Percentiles rank a stretch among this genome's conserved stretches.
Evolutionary conservation across 1,140 invertebrate species (phyloP).

Genomic region (Heliconius hewitsoni): DNA sequence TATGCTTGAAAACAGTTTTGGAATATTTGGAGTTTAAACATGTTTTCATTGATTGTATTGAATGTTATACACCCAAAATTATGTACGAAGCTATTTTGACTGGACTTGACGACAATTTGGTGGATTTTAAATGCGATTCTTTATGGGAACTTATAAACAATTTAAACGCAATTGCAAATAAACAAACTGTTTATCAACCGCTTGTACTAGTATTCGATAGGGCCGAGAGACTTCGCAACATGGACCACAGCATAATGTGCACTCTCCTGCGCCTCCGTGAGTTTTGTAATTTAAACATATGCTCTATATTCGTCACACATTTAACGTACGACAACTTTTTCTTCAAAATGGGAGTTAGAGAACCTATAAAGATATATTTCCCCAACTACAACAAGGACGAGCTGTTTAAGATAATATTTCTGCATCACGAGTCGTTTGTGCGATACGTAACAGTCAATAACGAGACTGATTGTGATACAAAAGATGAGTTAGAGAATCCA

Average conservation of each 20-base stretch:
- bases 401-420: conserved; percentile 86
- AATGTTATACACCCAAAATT: conserved; percentile 89
- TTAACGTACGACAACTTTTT: conserved; percentile 91
- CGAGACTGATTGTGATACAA: conserved; percentile 48
- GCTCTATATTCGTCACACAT: conserved; percentile 89
- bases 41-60: conserved; percentile 89
- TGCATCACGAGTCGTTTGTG: conserved; percentile 64
- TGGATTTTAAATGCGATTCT: conserved; percentile 85
- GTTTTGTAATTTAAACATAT: conserved; percentile 87
- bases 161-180: conserved; percentile 73
- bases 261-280: conserved; percentile 88
- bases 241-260: conserved; percentile 85
- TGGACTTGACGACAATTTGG: conserved; percentile 77
- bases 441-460: conserved; percentile 54
- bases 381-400: conserved; percentile 91
- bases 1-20: conserved; percentile 84
- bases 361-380: conserved; percentile 89
- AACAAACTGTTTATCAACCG: conserved; percentile 66
- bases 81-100: conserved; percentile 89
- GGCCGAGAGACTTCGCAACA: conserved; percentile 87
- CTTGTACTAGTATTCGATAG: conserved; percentile 89
- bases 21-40: conserved; percentile 83
- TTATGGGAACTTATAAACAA: conserved; percentile 87
- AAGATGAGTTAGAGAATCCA: conserved; percentile 67
- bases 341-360: conserved; percentile 85